Evolutionary conservation across 2,113 vertebrate species (phyloP).

Genomic region (Nerophis lumbriciformis): DNA sequence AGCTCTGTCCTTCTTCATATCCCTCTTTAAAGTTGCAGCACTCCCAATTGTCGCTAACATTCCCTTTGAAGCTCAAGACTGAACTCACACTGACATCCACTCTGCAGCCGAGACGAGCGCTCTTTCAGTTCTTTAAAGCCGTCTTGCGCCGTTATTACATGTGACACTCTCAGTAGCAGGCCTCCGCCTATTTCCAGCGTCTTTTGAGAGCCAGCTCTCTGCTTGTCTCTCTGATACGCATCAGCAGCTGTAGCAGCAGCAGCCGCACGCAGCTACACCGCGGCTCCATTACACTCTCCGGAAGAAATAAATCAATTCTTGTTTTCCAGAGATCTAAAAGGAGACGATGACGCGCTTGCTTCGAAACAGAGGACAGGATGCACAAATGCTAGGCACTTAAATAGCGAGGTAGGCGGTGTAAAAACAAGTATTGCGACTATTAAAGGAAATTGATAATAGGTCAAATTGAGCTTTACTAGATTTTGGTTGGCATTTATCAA

Average conservation of each 20-base stretch:
- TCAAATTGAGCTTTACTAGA: conserved; percentile 15
- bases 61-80: not conserved
- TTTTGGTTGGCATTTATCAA: conserved; percentile 4
- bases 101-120: not conserved
- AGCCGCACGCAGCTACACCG: conserved; percentile 9
- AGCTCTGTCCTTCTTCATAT: not conserved
- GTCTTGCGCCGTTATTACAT: conserved; percentile 50
- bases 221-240: conserved; percentile 50
- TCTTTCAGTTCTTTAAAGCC: conserved; percentile 23
- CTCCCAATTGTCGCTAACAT: not conserved
- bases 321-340: not conserved
- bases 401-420: conserved; percentile 62
- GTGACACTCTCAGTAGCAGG: conserved; percentile 54
- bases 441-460: conserved; percentile 13
- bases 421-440: conserved; percentile 34
- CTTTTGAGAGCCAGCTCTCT: conserved; percentile 41
- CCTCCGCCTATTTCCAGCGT: conserved; percentile 47
- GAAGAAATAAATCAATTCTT: conserved; percentile 7
- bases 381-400: conserved; percentile 62
- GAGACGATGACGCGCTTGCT: conserved; percentile 7
- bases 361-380: conserved; percentile 25
- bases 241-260: conserved; percentile 35
- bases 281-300: conserved; percentile 22
- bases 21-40: not conserved
- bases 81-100: not conserved